A percentile compares a stretch with the other conserved stretches of the same genome.
phyloP scores from a whole-genome alignment of 2,888 invertebrate species.

The Rhaphigaster nebulosa region DNA sequence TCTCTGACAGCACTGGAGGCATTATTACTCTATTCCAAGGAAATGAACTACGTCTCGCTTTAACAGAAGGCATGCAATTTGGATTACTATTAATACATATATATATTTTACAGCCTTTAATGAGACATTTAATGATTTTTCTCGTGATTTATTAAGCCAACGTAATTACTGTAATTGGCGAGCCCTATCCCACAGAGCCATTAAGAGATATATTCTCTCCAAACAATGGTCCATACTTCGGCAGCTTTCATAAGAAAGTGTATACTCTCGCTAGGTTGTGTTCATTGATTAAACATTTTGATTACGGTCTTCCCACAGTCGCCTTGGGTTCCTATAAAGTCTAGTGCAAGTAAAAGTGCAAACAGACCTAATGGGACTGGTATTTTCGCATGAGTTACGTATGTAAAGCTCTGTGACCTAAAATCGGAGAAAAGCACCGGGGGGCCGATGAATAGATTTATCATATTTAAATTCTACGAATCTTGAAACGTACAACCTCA shows the following conservation, averaged over 20 bases:
- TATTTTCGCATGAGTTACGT: not conserved
- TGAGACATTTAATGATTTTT: not conserved
- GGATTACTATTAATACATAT: not conserved
- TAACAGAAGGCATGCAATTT: not conserved
- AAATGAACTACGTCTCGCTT: not conserved
- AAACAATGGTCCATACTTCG: not conserved
- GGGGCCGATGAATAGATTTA: no score
- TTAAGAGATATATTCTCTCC: not conserved
- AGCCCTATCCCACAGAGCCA: not conserved
- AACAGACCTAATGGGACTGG: not conserved
- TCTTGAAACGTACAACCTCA: no score
- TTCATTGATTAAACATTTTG: conserved; percentile 40
- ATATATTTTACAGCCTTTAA: no score
- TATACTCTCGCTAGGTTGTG: not conserved
- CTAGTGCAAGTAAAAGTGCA: conserved; percentile 39
- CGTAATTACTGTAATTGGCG: not conserved
- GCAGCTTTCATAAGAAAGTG: conserved; percentile 41
- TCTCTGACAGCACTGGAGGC: not conserved
- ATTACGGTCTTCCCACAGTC: not conserved
- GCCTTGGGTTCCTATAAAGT: not conserved
- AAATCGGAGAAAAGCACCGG: no score
- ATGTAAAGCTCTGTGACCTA: not conserved
- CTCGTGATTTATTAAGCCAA: not conserved
- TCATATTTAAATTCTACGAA: no score
- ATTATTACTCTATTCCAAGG: not conserved